A percentile compares a stretch with the other conserved stretches of the same genome.
Conservation (phyloP, 2,797 vertebrate genomes). For the Acanthornis magna region DNA sequence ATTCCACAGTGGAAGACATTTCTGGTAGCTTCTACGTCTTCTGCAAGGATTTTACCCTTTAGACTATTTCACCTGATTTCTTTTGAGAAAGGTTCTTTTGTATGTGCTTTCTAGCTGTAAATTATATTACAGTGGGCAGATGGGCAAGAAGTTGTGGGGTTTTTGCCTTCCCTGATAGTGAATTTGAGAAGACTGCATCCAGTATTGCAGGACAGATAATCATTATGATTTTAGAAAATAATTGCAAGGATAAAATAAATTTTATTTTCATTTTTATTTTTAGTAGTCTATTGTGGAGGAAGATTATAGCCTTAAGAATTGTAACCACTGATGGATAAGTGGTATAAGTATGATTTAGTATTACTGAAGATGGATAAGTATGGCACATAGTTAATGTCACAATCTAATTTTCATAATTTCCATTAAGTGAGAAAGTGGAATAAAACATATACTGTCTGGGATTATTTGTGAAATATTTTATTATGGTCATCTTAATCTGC, state of each 20-base stretch:
- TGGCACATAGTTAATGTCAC: not conserved
- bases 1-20: not conserved
- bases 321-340: not conserved
- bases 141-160: not conserved
- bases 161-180: not conserved
- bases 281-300: not conserved
- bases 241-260: not conserved
- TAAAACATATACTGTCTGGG: not conserved
- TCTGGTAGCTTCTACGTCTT: not conserved
- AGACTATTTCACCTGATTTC: not conserved
- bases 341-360: too few species aligned
- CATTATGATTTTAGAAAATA: not conserved
- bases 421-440: not conserved
- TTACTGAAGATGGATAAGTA: too few species aligned
- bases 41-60: not conserved
- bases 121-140: not conserved
- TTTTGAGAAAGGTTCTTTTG: not conserved
- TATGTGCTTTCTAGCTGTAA: not conserved
- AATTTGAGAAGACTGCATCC: not conserved
- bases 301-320: not conserved
- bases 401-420: not conserved
- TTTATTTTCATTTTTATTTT: not conserved
- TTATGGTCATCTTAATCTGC: not conserved
- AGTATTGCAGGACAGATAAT: not conserved
- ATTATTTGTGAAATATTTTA: not conserved